Evolutionary conservation across 2,797 vertebrate species (phyloP).

Genomic region (Psittacula derbiana): DNA sequence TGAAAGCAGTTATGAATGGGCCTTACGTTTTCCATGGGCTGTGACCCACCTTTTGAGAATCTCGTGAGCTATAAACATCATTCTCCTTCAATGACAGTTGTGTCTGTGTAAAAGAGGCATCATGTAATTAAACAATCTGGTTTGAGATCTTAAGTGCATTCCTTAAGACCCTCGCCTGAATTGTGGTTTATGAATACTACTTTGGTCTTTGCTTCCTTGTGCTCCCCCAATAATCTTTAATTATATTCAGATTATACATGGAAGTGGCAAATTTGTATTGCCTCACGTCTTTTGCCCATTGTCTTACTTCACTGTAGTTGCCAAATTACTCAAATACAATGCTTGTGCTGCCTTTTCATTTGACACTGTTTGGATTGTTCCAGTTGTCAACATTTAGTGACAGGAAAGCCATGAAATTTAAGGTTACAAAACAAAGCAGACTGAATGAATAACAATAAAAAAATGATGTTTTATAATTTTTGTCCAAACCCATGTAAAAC

Average conservation of each 20-base stretch:
- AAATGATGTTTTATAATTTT: neutral
- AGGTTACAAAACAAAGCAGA: neutral
- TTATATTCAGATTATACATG: neutral
- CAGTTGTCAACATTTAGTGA: neutral
- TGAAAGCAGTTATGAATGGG: neutral
- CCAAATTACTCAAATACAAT: neutral
- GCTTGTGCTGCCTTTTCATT: neutral
- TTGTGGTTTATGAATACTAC: neutral
- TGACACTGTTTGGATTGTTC: neutral
- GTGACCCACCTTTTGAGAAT: neutral
- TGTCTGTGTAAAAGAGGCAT: neutral
- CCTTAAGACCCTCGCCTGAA: neutral
- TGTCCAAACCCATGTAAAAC: neutral
- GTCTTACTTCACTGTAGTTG: neutral
- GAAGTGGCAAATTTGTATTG: neutral
- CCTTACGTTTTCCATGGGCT: neutral
- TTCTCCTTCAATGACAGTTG: neutral
- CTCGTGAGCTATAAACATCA: neutral
- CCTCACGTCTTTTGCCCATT: neutral
- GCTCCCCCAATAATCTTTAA: neutral
- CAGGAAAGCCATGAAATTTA: neutral
- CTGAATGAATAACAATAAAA: neutral
- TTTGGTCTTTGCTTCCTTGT: neutral
- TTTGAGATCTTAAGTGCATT: conserved; percentile 14
- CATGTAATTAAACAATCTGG: conserved; percentile 27